Evolutionary conservation across 2,797 vertebrate species (phyloP).

Genomic region (Rhabdophis nuchalis): DNA sequence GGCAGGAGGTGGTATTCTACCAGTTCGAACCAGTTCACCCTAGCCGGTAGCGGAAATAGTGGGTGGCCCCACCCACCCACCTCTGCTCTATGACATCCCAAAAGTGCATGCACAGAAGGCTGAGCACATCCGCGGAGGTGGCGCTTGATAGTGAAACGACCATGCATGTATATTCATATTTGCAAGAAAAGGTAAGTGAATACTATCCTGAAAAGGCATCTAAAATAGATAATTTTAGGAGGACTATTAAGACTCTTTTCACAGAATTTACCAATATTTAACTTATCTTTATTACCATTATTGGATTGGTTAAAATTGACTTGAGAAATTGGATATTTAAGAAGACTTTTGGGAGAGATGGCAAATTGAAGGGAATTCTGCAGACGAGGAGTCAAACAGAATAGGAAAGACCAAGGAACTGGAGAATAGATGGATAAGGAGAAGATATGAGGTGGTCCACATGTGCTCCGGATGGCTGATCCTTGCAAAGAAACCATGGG

Average conservation of each 20-base stretch:
- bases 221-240: background rate
- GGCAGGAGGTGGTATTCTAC: background rate
- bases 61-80: too few species aligned
- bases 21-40: too few species aligned
- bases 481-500: background rate
- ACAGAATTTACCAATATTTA: background rate
- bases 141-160: too few species aligned
- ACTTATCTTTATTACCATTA: background rate
- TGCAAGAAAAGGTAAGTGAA: too few species aligned
- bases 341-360: background rate
- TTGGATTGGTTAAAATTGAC: background rate
- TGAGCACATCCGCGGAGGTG: too few species aligned
- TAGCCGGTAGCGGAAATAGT: too few species aligned
- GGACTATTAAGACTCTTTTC: background rate
- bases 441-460: background rate
- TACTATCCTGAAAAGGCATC: too few species aligned
- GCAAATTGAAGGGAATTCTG: background rate
- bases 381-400: background rate
- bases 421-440: background rate
- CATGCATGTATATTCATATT: too few species aligned
- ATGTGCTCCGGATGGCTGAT: background rate
- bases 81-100: too few species aligned
- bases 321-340: background rate
- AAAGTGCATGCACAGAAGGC: too few species aligned
- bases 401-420: background rate